Percentiles rank a stretch among this genome's conserved stretches.
Conservation (phyloP, 1,140 invertebrate genomes). For the Drosophila nigrodunni region DNA sequence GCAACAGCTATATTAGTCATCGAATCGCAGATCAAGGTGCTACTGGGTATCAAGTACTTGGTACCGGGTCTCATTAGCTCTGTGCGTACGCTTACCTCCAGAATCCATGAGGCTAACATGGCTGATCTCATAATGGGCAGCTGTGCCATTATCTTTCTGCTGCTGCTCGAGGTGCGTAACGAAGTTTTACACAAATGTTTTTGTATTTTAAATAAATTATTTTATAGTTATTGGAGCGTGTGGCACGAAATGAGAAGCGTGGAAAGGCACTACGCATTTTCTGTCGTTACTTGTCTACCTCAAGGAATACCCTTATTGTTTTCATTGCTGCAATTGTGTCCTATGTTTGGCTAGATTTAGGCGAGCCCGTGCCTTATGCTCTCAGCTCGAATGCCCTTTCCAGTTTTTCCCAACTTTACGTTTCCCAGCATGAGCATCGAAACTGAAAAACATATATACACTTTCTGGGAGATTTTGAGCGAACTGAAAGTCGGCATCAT, state of each 20-base stretch:
- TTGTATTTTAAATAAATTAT: background rate
- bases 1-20: conserved; percentile 97
- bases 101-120: conserved; percentile 88
- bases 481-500: conserved; percentile 90
- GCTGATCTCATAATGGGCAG: conserved; percentile 90
- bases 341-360: conserved; percentile 82
- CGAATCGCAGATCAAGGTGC: conserved; percentile 93
- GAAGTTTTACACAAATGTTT: background rate
- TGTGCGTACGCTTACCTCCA: conserved; percentile 87
- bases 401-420: conserved; percentile 88
- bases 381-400: conserved; percentile 85
- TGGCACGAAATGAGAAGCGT: conserved; percentile 66
- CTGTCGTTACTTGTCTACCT: conserved; percentile 86
- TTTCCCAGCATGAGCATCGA: conserved; percentile 87
- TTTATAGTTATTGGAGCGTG: conserved; percentile 54
- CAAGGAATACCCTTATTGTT: conserved; percentile 92
- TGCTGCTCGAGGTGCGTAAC: conserved; percentile 89
- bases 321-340: conserved; percentile 89
- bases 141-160: conserved; percentile 89
- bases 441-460: conserved; percentile 86
- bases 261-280: conserved; percentile 84
- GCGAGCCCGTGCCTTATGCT: conserved; percentile 55
- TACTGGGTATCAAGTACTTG: conserved; percentile 91
- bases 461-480: conserved; percentile 87
- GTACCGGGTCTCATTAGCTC: conserved; percentile 91